Evolutionary conservation across 2,797 vertebrate species (phyloP), one percentile per base, ranked within the genome.

Genomic region (Gymnoscopelus microlampas): DNA sequence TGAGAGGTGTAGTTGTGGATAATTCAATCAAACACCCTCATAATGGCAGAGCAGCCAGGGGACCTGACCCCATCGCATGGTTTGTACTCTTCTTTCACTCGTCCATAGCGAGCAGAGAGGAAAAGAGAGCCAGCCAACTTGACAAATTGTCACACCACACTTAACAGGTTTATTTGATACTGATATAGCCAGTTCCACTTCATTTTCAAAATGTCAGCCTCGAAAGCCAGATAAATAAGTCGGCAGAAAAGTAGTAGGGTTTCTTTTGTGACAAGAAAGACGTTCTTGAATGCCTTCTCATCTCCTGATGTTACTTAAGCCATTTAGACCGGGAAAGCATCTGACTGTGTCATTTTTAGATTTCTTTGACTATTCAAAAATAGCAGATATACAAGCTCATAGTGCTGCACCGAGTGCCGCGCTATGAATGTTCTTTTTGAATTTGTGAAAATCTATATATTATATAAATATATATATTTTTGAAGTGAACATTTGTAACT

Each of bases 21-120:
- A 73, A 87, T 87, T 56, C 54, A 82, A 80, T 83, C 72, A 82
- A 71, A 66, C 64, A 11, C 54, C 73, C 62, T 60, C 0, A 49
- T 56, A 60, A 60, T 64, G 74, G 62, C 69, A 59, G 23, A 53
- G 62, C n/a, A 23, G 55, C 13, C n/a, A 32, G 3, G 32, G 39
- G 39, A 44, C 5, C 39, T 7, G 39, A 44, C 39, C 39, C 2
- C 39, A 3, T 44, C 39, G 39, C 39, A 10, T 44, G 39, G 7
- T 44, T 44, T 44, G 8, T 44, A 10, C 39, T 44, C 39, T 44
- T 44, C 15, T 15, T 78, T 71, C 51, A 44, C 47, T 56, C 39
- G 8, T 44, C 39, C 39, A 44, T 39, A 32, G 15, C 7, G 39
- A 59, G 51, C 63, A 57, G 51, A 39, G 39, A 44, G 39, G 39